phyloP scores from a whole-genome alignment of 2,113 vertebrate genomes.

The Pelmatolapia mariae region DNA sequence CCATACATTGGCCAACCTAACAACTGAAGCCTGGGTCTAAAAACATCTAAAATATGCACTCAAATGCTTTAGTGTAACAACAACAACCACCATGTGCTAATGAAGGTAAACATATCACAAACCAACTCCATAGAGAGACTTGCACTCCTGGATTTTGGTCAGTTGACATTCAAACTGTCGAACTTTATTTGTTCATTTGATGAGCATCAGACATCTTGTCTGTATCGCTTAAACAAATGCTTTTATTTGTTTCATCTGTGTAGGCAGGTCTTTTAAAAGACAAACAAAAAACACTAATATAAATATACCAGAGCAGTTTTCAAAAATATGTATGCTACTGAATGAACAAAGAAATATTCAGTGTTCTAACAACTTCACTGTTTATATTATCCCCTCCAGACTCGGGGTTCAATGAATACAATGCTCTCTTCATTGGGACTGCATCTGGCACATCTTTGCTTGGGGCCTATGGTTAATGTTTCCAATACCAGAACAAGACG shows the following conservation, averaged over 20 bases:
- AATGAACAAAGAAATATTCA: neutral
- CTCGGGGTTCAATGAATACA: neutral
- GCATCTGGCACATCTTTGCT: neutral
- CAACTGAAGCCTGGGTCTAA: neutral
- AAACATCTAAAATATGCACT: neutral
- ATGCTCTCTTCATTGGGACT: neutral
- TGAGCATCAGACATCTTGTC: neutral
- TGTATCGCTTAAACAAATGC: fast-evolving
- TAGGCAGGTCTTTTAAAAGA: neutral
- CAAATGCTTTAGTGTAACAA: neutral
- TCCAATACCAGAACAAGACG: neutral
- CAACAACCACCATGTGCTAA: neutral
- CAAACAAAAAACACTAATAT: neutral
- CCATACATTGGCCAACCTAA: neutral
- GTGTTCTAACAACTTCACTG: neutral
- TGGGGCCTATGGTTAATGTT: neutral
- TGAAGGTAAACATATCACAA: neutral
- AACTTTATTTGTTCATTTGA: neutral
- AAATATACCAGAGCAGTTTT: neutral
- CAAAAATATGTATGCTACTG: neutral
- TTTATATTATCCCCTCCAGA: neutral
- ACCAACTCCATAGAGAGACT: neutral
- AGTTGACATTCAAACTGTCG: neutral
- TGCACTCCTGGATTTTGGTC: neutral
- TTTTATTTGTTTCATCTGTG: neutral